Evolutionary conservation across 2,797 vertebrate species (phyloP).

Genomic region (Sylvilagus floridanus): DNA sequence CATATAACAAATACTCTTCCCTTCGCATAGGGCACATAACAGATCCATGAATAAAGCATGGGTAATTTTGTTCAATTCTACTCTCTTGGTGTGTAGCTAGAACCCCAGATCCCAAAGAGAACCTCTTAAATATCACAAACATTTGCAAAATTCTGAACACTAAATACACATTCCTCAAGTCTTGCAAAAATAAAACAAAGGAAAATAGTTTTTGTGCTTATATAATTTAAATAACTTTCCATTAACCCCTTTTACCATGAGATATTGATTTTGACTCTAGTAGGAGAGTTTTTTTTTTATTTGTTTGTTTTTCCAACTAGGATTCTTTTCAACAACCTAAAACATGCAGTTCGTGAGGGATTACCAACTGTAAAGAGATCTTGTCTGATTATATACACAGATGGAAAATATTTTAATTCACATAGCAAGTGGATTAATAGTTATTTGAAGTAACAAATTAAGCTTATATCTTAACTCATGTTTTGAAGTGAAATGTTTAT

Average conservation of each 20-base stretch:
- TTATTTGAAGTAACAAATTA: constrained; percentile 75
- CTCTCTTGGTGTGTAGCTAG: not conserved
- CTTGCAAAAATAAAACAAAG: constrained; percentile 42
- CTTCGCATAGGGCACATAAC: accelerated
- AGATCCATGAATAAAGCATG: not conserved
- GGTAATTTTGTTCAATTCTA: not conserved
- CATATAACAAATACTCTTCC: not conserved
- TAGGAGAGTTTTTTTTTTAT: not conserved
- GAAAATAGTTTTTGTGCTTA: not conserved
- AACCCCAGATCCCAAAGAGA: not conserved
- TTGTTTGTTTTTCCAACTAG: not conserved
- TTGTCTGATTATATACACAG: not conserved
- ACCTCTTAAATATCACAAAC: not conserved
- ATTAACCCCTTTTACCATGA: not conserved
- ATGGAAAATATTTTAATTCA: constrained; percentile 62
- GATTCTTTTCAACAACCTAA: constrained; percentile 33
- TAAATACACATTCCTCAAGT: not conserved
- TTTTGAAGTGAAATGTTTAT: constrained; percentile 76
- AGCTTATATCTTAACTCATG: constrained; percentile 69
- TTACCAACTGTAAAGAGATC: constrained; percentile 40
- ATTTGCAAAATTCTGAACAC: not conserved
- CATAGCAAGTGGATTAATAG: constrained; percentile 63
- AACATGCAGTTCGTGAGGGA: not conserved
- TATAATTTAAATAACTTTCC: not conserved
- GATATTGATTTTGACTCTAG: not conserved